Evolutionary conservation across 2,888 invertebrate species (phyloP).

Genomic region (Sinotaia quadrata): DNA sequence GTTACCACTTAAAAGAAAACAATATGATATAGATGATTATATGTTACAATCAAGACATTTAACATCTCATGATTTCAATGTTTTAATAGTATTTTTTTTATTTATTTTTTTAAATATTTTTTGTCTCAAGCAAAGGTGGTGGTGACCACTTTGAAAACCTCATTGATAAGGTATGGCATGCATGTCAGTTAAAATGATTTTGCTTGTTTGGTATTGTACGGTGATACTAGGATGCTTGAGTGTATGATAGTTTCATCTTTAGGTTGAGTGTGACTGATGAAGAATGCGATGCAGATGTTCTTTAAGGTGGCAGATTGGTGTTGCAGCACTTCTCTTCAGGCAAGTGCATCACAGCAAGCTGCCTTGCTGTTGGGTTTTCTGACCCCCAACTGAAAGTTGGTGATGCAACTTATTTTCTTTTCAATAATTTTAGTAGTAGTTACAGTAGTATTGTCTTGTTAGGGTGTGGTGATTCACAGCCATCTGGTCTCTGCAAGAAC

Average conservation of each 20-base stretch:
- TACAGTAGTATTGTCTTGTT: neutral
- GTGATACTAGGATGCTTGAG: too few relatives aligned
- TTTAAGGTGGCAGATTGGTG: too few relatives aligned
- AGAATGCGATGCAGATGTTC: too few relatives aligned
- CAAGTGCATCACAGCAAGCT: neutral
- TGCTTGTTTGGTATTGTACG: neutral
- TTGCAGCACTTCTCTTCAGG: too few relatives aligned
- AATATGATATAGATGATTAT: too few relatives aligned
- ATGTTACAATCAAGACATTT: too few relatives aligned
- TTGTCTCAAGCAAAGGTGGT: constrained; percentile 11
- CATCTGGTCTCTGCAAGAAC: neutral
- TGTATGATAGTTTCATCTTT: neutral
- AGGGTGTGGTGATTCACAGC: neutral
- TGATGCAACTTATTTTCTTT: neutral
- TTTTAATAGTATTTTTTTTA: neutral
- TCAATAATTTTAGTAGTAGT: neutral
- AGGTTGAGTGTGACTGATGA: too few relatives aligned
- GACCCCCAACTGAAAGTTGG: constrained; percentile 4
- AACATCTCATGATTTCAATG: too few relatives aligned
- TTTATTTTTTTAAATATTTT: constrained; percentile 14
- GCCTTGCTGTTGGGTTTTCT: neutral
- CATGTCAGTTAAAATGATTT: neutral
- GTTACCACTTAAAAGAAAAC: too few relatives aligned
- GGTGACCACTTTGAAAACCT: constrained; percentile 15
- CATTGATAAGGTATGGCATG: neutral